phyloP scores from a whole-genome alignment of 2,888 invertebrate genomes.

The Perdita meconis region DNA sequence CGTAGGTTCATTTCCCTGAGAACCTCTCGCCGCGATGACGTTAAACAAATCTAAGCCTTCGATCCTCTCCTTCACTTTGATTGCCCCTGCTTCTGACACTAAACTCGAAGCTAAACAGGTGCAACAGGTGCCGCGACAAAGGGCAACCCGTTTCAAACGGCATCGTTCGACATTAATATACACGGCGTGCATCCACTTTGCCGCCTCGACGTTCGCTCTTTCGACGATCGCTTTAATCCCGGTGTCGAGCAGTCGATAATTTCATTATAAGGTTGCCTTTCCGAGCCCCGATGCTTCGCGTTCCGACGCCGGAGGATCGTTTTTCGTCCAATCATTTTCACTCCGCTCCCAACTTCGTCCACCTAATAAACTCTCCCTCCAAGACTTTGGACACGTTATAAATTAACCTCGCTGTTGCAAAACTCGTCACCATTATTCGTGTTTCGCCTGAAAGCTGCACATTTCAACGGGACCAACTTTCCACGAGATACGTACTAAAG shows the following conservation, averaged over 20 bases:
- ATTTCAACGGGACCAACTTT: too few species aligned
- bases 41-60: constrained; percentile 7
- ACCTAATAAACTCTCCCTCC: too few species aligned
- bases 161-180: constrained; percentile 14
- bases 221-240: background rate
- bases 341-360: too few species aligned
- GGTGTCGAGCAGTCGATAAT: background rate
- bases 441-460: too few species aligned
- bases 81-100: constrained; percentile 4
- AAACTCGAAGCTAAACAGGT: constrained; percentile 35
- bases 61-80: constrained; percentile 2
- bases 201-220: background rate
- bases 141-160: background rate
- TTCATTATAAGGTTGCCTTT: constrained; percentile 32
- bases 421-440: too few species aligned
- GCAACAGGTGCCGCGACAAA: constrained; percentile 41
- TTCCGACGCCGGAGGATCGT: background rate
- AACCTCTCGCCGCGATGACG: background rate
- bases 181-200: background rate
- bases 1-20: background rate
- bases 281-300: background rate
- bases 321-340: background rate
- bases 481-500: too few species aligned
- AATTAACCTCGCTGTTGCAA: too few species aligned
- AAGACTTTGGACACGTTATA: too few species aligned